These are phyloP conservation scores for Carterocephalus palaemon DNA, from an alignment of 2,888 invertebrate species.

Conservation along the genomic window DNA sequence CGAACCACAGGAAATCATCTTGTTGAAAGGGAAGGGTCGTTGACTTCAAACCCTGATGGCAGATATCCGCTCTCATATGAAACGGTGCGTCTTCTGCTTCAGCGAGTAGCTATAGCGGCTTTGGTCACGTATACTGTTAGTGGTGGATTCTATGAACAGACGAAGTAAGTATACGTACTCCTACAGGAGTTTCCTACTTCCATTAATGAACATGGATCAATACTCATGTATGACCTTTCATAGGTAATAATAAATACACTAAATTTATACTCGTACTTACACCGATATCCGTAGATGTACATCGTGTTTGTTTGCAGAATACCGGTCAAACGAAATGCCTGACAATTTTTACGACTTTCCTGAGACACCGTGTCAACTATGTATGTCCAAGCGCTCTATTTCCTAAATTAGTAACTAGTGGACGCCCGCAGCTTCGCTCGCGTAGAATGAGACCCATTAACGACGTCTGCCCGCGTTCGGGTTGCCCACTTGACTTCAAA, in stretches of 20 bases:
- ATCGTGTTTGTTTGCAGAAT: slow-evolving; percentile 41
- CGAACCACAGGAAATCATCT: slow-evolving; percentile 25
- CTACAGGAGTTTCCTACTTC: too few species aligned
- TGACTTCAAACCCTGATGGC: slow-evolving; percentile 38
- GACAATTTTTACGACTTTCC: slow-evolving; percentile 36
- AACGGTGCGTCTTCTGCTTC: slow-evolving; percentile 47
- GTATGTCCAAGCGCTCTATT: slow-evolving; percentile 32
- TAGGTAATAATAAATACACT: too few species aligned
- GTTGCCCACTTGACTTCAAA: too few species aligned
- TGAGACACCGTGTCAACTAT: slow-evolving; percentile 35
- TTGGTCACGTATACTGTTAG: slow-evolving; percentile 46
- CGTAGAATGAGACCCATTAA: too few species aligned
- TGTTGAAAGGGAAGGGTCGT: slow-evolving; percentile 39
- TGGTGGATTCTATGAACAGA: too few species aligned
- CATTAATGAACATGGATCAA: too few species aligned
- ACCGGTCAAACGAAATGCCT: slow-evolving; percentile 38
- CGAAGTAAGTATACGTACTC: too few species aligned
- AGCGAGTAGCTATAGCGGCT: slow-evolving; percentile 36
- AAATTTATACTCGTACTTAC: too few species aligned
- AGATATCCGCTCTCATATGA: slow-evolving; percentile 36
- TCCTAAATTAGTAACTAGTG: too few species aligned
- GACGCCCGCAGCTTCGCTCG: too few species aligned
- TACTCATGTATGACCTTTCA: too few species aligned
- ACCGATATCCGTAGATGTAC: slow-evolving; percentile 10
- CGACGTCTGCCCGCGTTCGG: too few species aligned